These are phyloP conservation scores for Istiophorus platypterus DNA, from an alignment of 2,113 vertebrate genomes.

Conservation along the genomic window DNA sequence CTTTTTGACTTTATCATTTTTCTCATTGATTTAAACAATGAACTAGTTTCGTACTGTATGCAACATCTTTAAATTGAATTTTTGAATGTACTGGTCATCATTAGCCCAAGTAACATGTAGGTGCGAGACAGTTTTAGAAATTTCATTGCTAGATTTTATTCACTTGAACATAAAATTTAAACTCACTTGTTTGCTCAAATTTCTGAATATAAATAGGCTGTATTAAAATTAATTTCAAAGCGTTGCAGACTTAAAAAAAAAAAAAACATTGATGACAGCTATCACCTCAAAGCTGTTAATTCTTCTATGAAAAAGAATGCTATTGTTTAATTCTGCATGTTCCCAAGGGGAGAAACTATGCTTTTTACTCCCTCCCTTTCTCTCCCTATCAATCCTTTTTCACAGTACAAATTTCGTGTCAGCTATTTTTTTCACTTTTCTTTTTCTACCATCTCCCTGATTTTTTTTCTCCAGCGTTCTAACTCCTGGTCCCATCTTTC, in stretches of 20 bases:
- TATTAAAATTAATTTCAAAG: neutral
- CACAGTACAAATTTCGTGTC: neutral
- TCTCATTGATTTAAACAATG: neutral
- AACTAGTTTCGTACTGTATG: neutral
- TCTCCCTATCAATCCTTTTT: neutral
- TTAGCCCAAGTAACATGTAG: neutral
- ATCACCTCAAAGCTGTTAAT: no score
- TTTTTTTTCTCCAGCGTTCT: slow-evolving; percentile 14
- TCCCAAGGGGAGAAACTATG: neutral
- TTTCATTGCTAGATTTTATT: neutral
- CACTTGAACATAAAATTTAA: neutral
- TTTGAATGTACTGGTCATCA: neutral
- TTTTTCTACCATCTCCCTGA: neutral
- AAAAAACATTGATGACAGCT: neutral
- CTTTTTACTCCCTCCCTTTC: neutral
- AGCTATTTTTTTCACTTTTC: neutral
- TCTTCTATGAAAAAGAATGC: neutral
- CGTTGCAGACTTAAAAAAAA: no score
- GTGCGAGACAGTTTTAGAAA: neutral
- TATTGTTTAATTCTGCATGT: neutral
- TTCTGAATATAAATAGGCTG: neutral
- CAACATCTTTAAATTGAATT: neutral
- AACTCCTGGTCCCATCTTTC: neutral
- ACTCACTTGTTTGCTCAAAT: neutral
- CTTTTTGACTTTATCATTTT: slow-evolving; percentile 14